phyloP scores from a whole-genome alignment of 92 coral and sea anemone species.

The Parazoanthus darwini region DNA sequence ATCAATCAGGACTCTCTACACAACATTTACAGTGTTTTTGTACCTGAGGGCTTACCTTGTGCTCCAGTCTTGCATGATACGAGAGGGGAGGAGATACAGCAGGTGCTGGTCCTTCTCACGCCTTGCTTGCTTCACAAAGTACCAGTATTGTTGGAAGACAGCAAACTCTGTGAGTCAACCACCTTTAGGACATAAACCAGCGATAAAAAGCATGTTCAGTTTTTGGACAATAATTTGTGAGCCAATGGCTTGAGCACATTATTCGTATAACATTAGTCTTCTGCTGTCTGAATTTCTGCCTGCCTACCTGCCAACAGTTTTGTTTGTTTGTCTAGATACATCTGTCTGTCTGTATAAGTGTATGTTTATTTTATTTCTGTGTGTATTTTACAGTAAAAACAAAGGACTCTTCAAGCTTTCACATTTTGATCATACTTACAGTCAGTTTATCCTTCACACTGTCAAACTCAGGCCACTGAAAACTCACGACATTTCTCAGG shows the following conservation, averaged over 20 bases:
- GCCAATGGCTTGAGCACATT: background rate
- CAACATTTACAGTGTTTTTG: too few relatives aligned
- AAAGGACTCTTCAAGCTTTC: background rate
- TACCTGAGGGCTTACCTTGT: background rate
- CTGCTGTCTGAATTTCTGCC: background rate
- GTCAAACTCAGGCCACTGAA: slow-evolving; percentile 27
- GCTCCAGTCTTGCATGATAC: background rate
- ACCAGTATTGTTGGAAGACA: background rate
- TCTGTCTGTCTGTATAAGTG: too few relatives aligned
- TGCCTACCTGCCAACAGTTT: too few relatives aligned
- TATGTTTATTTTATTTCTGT: background rate
- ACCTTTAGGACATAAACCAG: background rate
- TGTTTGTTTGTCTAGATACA: background rate
- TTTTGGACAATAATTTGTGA: background rate
- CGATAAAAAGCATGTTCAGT: background rate
- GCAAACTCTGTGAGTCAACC: background rate
- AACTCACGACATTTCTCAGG: slow-evolving; percentile 22
- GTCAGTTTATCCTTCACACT: slow-evolving; percentile 30
- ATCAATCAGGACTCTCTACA: background rate
- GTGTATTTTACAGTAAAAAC: background rate
- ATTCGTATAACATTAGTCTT: too few relatives aligned
- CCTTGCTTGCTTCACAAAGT: background rate
- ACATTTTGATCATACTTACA: slow-evolving; percentile 24
- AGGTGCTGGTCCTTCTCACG: background rate
- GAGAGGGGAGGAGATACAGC: background rate